Evolutionary conservation across 2,797 vertebrate genomes (phyloP), one percentile per base, ranked within the genome.

Genomic region (Stomatorhinus walkeri): DNA sequence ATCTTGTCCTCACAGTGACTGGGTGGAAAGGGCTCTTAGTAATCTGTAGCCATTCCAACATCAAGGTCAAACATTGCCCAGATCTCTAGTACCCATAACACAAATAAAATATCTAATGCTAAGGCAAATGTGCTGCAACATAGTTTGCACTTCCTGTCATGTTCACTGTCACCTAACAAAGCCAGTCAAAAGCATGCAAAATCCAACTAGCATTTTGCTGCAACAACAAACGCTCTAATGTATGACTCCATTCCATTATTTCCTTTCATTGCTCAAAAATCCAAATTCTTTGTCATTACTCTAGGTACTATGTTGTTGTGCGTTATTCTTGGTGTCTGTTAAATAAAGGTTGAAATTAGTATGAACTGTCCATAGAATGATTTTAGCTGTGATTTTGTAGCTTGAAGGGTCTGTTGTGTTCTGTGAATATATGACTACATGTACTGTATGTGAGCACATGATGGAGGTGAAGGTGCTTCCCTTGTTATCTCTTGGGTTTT

Each of bases 51-150:
- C 90, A 61, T 89, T 89, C 40, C 87, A 64, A 89, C 87, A 89
- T 88, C 89, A 94, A 94, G 94, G 94, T 95, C 93, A 93, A 5
- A 28, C 24, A 49, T 89, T 88, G n/a, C 43, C 89, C 12, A 46
- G 88, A 91, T 88, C 87, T 88, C 48, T 32, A 87, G 88, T 81
- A 59, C 19, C 3, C 76, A 89, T 24, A 40, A 83, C 61, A 89
- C 54, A 64, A 2, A n/a, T 59, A 48, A 64, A 46, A 56, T 48
- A 88, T 61, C 64, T 7, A 32, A 22, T 61, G 84, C 49, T 16
- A 32, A 51, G 76, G n/a, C 51, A 81, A 89, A 54, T 79, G 54
- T n/a, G 81, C 59, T 28, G 54, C 51, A 24, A n/a, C 28, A 59
- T 19, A 61, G 32, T 72, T 49, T 76, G 46, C 43, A 24, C 22